Base-by-base conservation (phyloP, 30 jellyfish, hydroid and myxozoan species). In the Aurelia aurita region DNA sequence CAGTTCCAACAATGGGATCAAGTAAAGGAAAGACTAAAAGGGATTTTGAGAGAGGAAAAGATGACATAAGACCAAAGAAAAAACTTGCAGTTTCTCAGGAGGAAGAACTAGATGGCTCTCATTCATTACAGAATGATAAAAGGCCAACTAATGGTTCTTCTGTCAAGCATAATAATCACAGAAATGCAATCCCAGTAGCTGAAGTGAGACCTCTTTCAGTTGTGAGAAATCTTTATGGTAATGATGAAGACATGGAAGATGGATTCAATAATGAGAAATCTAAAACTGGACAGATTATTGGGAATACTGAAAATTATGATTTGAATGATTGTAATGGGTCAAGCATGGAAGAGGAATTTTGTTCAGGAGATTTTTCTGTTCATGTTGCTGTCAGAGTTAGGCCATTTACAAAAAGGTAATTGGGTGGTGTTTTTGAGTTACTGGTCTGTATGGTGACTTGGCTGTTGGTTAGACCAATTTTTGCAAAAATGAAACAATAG, bases 371-470 rank as follows among this genome's bases (percentile, higher is more conserved):
- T 55, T 82, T 91, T 49, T 75, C 93, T 31, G 90, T 93, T 18
- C 46, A 69, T 55, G 98, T 93, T 53, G 98, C 98, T 28, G 98
- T 93, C 28, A 80, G 98, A 68, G 94, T 93, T n/a, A 71, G 98
- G 1, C 98, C 98, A 43, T 93, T 93, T 47, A 54, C 87, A 8
- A 76, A 84, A 62, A 93, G 98, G 98, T 93, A 77, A 0, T n/a
- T n/a, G n/a, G n/a, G n/a, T n/a, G n/a, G n/a, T n/a, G n/a, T n/a
- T n/a, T n/a, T n/a, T n/a, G n/a, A n/a, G n/a, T n/a, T n/a, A n/a
- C n/a, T n/a, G n/a, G n/a, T n/a, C n/a, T n/a, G n/a, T n/a, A n/a
- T n/a, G n/a, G n/a, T n/a, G n/a, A n/a, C n/a, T n/a, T n/a, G n/a
- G n/a, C n/a, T n/a, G n/a, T n/a, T n/a, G n/a, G n/a, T n/a, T n/a